A percentile compares a stretch with the other conserved stretches of the same genome.
Conservation (phyloP, 92 coral and sea anemone genomes). For the Montipora capitata region DNA sequence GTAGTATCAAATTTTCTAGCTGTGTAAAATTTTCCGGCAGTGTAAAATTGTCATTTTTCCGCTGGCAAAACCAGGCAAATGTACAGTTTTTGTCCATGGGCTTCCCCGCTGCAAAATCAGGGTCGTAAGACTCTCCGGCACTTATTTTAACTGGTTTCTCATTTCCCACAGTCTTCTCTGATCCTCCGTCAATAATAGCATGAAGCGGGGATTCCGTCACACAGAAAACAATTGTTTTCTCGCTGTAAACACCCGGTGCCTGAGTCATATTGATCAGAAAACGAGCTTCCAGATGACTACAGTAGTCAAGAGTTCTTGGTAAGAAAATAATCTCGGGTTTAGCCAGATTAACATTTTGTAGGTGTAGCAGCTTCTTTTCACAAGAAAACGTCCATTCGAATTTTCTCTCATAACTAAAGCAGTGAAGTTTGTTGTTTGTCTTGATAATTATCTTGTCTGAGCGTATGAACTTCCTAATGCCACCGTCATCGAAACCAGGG, state of each 20-base stretch:
- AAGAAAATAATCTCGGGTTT: constrained; percentile 20
- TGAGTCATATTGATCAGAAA: constrained; percentile 54
- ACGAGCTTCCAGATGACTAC: constrained; percentile 19
- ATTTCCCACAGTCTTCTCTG: constrained; percentile 37
- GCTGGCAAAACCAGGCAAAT: constrained; percentile 75
- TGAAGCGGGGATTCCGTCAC: constrained; percentile 18
- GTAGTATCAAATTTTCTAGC: constrained; percentile 58
- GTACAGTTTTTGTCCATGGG: neutral
- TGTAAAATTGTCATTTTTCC: constrained; percentile 36
- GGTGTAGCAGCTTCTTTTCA: neutral
- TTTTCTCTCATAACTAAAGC: constrained; percentile 12
- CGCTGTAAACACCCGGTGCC: constrained; percentile 46
- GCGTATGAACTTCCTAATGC: constrained; percentile 17
- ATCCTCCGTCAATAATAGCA: constrained; percentile 69
- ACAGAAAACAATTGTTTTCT: constrained; percentile 34
- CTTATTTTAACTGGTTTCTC: constrained; percentile 4
- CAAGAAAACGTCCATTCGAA: constrained; percentile 59
- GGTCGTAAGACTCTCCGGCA: constrained; percentile 57
- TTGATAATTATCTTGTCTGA: constrained; percentile 46
- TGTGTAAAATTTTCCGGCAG: constrained; percentile 40
- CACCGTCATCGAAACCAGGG: constrained; percentile 14
- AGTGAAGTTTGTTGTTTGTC: constrained; percentile 40
- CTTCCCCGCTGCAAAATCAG: constrained; percentile 27
- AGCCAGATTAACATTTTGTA: neutral
- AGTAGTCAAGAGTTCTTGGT: constrained; percentile 37